Conservation (phyloP, 1,140 invertebrate species). For the Lordiphosa mommai region DNA sequence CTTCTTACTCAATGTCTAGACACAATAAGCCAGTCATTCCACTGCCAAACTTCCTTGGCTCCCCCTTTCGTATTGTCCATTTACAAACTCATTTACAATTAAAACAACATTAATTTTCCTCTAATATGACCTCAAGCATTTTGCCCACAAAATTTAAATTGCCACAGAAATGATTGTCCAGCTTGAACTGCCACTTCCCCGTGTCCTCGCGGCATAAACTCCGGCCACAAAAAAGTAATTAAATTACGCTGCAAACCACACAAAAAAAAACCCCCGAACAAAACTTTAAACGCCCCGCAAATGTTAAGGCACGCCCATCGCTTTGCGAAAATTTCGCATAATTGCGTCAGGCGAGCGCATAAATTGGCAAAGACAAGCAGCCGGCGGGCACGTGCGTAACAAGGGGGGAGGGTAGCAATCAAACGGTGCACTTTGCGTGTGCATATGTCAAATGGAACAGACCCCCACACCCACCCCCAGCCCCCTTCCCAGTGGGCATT, state of each 20-base stretch:
- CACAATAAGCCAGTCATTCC: conserved; percentile 14
- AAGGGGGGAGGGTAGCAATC: conserved; percentile 35
- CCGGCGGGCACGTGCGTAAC: conserved; percentile 29
- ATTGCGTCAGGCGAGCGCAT: conserved; percentile 71
- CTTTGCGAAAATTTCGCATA: conserved; percentile 71
- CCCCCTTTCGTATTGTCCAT: conserved; percentile 19
- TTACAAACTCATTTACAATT: conserved; percentile 71
- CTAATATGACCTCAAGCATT: conserved; percentile 74
- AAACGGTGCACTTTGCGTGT: conserved; percentile 62
- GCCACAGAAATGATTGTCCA: conserved; percentile 47
- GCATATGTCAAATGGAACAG: conserved; percentile 57
- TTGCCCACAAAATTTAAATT: conserved; percentile 55
- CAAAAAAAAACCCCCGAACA: conserved; percentile 21
- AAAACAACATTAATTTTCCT: conserved; percentile 73
- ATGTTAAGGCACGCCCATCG: conserved; percentile 53
- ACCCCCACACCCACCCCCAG: not conserved
- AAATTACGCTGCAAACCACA: conserved; percentile 65
- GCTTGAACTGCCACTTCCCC: conserved; percentile 4
- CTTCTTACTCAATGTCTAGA: conserved; percentile 30
- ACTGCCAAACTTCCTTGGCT: not conserved
- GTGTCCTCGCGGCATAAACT: conserved; percentile 19
- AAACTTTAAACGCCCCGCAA: conserved; percentile 63
- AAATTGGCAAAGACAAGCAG: conserved; percentile 74
- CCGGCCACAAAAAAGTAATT: conserved; percentile 71
- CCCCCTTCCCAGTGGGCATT: conserved; percentile 24